These are phyloP conservation scores for Xenopus laevis DNA, from an alignment of 2,113 vertebrate species.

Conservation along the genomic window DNA sequence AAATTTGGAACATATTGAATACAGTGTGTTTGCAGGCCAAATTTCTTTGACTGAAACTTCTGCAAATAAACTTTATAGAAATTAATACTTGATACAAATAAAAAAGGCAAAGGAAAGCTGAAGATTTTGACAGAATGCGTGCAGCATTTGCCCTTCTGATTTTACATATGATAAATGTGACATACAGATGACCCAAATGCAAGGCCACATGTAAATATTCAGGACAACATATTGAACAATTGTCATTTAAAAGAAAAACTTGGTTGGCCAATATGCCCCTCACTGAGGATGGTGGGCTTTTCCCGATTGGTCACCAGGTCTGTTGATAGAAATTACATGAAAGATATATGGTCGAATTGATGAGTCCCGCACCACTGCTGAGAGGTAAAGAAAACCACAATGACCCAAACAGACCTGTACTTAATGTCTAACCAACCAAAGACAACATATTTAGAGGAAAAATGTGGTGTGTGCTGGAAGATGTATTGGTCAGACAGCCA, in stretches of 20 bases:
- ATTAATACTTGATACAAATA: too few species aligned
- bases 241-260: conserved; percentile 70
- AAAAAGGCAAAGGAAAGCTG: too few species aligned
- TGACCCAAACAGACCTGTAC: conserved; percentile 73
- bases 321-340: conserved; percentile 78
- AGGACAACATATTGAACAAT: conserved; percentile 67
- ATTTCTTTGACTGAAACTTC: too few species aligned
- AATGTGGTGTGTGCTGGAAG: conserved; percentile 60
- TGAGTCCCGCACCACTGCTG: conserved; percentile 70
- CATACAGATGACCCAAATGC: conserved; percentile 64
- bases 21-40: too few species aligned
- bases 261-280: conserved; percentile 74
- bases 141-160: conserved; percentile 57
- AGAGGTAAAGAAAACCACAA: conserved; percentile 69
- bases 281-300: conserved; percentile 55
- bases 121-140: conserved; percentile 62
- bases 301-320: conserved; percentile 76
- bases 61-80: too few species aligned
- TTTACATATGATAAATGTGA: conserved; percentile 77
- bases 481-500: conserved; percentile 73
- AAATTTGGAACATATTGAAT: too few species aligned
- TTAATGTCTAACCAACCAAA: too few species aligned
- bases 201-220: conserved; percentile 70
- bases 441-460: too few species aligned
- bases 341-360: conserved; percentile 79